Evolutionary conservation across 2,113 vertebrate species (phyloP).

Genomic region (crab-eating macaque (Macaca fascicularis)): DNA sequence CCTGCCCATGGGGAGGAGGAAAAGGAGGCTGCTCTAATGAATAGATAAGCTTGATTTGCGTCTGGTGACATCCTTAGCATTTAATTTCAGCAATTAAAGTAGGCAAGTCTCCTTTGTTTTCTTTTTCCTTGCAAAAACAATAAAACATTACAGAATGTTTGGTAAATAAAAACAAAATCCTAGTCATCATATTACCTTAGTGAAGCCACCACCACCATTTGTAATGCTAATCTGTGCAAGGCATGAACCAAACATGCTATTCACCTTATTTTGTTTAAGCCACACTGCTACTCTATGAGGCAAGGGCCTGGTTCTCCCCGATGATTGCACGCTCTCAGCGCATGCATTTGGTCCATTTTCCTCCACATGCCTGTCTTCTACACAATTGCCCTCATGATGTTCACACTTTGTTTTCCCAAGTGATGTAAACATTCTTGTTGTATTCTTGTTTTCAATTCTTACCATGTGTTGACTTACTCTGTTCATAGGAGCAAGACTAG

Average conservation of each 20-base stretch:
- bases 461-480: not conserved
- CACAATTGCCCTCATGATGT: not conserved
- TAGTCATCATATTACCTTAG: not conserved
- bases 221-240: not conserved
- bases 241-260: not conserved
- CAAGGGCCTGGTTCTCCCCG: not conserved
- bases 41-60: constrained; percentile 68
- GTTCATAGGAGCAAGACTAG: not conserved
- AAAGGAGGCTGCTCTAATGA: constrained; percentile 55
- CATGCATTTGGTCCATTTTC: not conserved
- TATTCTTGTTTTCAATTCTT: not conserved
- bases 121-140: constrained; percentile 57
- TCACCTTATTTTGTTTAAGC: too few relatives aligned
- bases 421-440: not conserved
- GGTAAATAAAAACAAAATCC: not conserved
- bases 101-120: constrained; percentile 67
- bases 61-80: constrained; percentile 67
- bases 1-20: constrained; percentile 54
- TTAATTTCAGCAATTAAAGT: constrained; percentile 73
- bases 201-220: too few relatives aligned
- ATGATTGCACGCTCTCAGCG: not conserved
- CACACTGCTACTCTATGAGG: fast-evolving
- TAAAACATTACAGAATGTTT: constrained; percentile 49
- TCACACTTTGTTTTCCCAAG: not conserved
- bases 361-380: not conserved